Evolutionary conservation across 1,140 invertebrate species (phyloP), one percentile per base, ranked within the genome.

Genomic region (Drosophila trapezifrons): DNA sequence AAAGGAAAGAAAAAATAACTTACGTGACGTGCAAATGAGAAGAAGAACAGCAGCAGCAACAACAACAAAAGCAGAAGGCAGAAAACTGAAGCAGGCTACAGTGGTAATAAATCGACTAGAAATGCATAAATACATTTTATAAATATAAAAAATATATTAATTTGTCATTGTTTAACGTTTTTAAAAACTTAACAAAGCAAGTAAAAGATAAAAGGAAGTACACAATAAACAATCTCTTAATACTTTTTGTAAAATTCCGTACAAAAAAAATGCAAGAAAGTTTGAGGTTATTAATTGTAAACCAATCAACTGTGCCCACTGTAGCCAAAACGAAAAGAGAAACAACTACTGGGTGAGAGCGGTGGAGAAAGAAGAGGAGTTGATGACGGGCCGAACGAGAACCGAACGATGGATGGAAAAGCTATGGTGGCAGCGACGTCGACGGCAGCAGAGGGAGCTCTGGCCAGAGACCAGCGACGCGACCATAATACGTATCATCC

Each of bases 1-100:
- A 76, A 64, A 74, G 52, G 62, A 70, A 79, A 58, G 42, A 56
- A 67, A 57, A 65, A 51, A 69, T 25, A 76, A 73, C 73, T 73
- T 76, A 75, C 59, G 79, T 77, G 76, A 89, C 79, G 83, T 89
- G 84, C 79, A 87, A 86, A 87, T 89, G 76, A 83, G 79, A 74
- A 46, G 57, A 71, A 75, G 52, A 57, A 42, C 56, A 62, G 60
- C 45, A 72, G 52, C 32, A 62, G 72, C 62, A 62, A 57, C 51
- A 62, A 69, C 45, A 73, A 63, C 10, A 32, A 32, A 32, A 32
- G 29, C 58, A 49, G 40, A 29, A 56, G 40, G 40, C 57, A 60
- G 46, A 60, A 78, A 76, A 75, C 57, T 49, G n/a, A 63, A 62
- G 25, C 37, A 74, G 78, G 66, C 40, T 57, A 69, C 62, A 66